Evolutionary conservation across 2,797 vertebrate species (phyloP).

Genomic region (Prunella strophiata): DNA sequence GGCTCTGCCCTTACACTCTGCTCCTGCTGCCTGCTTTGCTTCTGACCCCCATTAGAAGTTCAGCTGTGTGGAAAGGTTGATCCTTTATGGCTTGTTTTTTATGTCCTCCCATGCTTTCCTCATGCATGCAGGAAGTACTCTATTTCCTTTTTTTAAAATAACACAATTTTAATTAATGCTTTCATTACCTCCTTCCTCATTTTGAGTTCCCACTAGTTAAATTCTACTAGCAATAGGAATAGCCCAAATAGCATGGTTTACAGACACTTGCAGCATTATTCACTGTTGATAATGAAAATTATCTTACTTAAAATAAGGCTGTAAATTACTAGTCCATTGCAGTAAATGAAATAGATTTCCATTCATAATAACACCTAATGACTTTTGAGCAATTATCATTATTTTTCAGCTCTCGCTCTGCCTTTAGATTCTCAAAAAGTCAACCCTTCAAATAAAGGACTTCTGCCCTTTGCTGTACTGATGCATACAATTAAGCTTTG

Average conservation of each 20-base stretch:
- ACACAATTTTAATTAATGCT: background rate
- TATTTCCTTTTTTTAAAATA: background rate
- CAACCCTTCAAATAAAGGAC: background rate
- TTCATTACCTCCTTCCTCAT: background rate
- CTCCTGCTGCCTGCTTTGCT: background rate
- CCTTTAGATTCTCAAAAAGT: background rate
- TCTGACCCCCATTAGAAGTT: accelerated
- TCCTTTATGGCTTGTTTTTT: background rate
- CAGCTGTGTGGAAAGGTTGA: accelerated
- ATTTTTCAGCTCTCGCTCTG: background rate
- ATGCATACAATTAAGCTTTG: background rate
- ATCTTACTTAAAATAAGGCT: background rate
- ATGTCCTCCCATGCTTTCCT: background rate
- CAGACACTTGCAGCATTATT: background rate
- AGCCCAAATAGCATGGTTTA: background rate
- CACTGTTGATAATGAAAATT: background rate
- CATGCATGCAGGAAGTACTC: background rate
- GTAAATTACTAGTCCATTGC: background rate
- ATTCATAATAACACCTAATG: background rate
- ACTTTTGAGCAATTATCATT: background rate
- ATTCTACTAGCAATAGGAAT: background rate
- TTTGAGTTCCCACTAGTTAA: background rate
- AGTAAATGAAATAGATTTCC: background rate
- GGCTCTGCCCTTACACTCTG: accelerated
- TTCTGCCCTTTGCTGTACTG: background rate